Percentiles rank a stretch among this genome's conserved stretches.
These are phyloP conservation scores for Acanthosepion esculentum DNA, from an alignment of 2,888 invertebrate genomes.

Conservation along the genomic window DNA sequence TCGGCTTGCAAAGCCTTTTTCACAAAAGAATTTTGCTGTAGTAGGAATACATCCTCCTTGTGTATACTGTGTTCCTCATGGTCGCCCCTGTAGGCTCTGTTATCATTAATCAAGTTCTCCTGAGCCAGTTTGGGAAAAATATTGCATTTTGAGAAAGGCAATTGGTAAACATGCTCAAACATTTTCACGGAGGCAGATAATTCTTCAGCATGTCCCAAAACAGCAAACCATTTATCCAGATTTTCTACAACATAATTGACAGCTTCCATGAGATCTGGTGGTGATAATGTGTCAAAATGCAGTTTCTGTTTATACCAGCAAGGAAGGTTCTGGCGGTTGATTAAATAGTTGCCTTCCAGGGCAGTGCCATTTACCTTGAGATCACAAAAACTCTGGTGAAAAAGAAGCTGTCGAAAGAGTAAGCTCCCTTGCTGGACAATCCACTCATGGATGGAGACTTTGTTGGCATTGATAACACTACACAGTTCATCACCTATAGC, in stretches of 20 bases:
- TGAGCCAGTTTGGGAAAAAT: not conserved
- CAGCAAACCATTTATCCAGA: conserved; percentile 55
- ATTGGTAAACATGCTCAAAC: conserved; percentile 54
- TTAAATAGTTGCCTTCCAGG: not conserved
- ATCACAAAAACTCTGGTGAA: conserved; percentile 51
- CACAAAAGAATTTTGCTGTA: conserved; percentile 52
- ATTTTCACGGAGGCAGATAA: conserved; percentile 50
- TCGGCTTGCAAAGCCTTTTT: conserved; percentile 53
- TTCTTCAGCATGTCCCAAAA: conserved; percentile 52
- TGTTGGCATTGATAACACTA: conserved; percentile 51
- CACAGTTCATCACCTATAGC: conserved; percentile 54
- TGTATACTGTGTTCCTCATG: conserved; percentile 34
- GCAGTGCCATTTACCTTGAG: not conserved
- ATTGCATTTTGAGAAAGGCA: conserved; percentile 54
- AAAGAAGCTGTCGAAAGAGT: conserved; percentile 53
- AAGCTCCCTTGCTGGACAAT: conserved; percentile 52
- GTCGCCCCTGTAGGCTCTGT: conserved; percentile 49
- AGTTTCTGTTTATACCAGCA: conserved; percentile 55
- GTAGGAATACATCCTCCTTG: conserved; percentile 51
- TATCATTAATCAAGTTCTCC: conserved; percentile 44
- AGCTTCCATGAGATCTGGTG: conserved; percentile 40
- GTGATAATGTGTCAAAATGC: conserved; percentile 48
- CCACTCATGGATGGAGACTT: conserved; percentile 51
- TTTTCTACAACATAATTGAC: conserved; percentile 52
- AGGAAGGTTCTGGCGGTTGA: conserved; percentile 50